These are phyloP conservation scores for Danionella dracula DNA, from an alignment of 2,797 vertebrate species.

Conservation along the genomic window DNA sequence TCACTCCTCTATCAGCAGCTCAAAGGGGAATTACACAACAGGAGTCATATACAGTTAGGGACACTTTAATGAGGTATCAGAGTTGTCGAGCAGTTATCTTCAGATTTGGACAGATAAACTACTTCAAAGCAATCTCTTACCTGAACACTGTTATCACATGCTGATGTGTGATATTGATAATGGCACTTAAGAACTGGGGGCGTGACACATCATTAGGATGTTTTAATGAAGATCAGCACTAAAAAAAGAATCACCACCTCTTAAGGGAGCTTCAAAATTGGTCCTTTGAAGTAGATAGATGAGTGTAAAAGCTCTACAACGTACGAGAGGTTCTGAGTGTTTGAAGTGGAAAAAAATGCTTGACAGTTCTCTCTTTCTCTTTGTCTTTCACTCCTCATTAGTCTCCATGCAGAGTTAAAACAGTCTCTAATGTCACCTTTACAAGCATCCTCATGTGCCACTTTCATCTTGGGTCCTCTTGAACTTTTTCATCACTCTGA, in stretches of 20 bases:
- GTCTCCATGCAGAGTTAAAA: conserved; percentile 72
- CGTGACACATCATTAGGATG: conserved; percentile 7
- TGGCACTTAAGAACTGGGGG: background rate
- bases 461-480: conserved; percentile 78
- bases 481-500: conserved; percentile 75
- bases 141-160: background rate
- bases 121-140: background rate
- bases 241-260: conserved; percentile 66
- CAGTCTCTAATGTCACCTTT: conserved; percentile 82
- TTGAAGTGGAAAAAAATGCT: conserved; percentile 66
- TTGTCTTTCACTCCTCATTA: conserved; percentile 72
- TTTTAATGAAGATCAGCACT: conserved; percentile 37
- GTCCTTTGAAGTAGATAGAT: conserved; percentile 69
- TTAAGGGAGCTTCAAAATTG: conserved; percentile 57
- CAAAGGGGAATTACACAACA: background rate
- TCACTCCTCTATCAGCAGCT: background rate
- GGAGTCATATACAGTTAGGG: background rate
- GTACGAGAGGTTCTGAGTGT: conserved; percentile 67
- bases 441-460: conserved; percentile 75
- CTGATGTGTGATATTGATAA: conserved; percentile 2
- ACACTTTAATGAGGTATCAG: conserved; percentile 3
- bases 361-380: conserved; percentile 18
- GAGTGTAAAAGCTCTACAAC: conserved; percentile 68
- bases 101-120: background rate
- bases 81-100: background rate